phyloP scores from a whole-genome alignment of 2,888 invertebrate genomes.

The Pheosia gnoma region DNA sequence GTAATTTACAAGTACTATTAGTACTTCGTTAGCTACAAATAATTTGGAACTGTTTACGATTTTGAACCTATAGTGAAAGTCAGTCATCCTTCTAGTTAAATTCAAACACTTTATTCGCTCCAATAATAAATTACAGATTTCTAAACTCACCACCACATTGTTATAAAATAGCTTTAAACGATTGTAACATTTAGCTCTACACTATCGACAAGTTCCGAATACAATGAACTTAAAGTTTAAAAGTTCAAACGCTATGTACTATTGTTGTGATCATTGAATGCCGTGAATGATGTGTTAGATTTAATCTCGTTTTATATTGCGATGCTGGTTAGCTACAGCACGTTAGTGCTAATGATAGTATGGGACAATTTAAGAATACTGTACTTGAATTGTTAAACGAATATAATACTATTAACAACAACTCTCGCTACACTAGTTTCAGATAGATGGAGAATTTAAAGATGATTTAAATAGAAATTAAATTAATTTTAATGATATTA shows the following conservation, averaged over 20 bases:
- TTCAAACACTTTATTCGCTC: not conserved
- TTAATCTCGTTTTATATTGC: constrained; percentile 14
- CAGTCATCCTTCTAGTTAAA: too few species aligned
- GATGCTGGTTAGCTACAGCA: not conserved
- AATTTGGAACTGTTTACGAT: too few species aligned
- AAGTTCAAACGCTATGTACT: constrained; percentile 19
- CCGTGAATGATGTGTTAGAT: constrained; percentile 22
- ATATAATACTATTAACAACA: too few species aligned
- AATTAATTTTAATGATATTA: too few species aligned
- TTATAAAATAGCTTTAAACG: constrained; percentile 19
- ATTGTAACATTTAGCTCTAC: constrained; percentile 18
- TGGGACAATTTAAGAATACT: too few species aligned
- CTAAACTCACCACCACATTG: constrained; percentile 25
- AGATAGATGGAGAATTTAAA: too few species aligned
- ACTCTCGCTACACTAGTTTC: too few species aligned
- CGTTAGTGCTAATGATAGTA: not conserved
- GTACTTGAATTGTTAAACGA: too few species aligned
- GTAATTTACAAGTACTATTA: too few species aligned
- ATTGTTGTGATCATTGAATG: constrained; percentile 30
- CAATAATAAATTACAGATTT: constrained; percentile 20
- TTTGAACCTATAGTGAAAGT: too few species aligned
- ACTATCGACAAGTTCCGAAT: constrained; percentile 20
- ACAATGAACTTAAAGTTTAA: constrained; percentile 31
- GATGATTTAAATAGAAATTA: too few species aligned
- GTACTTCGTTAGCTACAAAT: too few species aligned